A percentile compares a stretch with the other conserved stretches of the same genome.
Evolutionary conservation across 2,797 vertebrate genomes (phyloP).

Genomic region (Bradypodion ventrale): DNA sequence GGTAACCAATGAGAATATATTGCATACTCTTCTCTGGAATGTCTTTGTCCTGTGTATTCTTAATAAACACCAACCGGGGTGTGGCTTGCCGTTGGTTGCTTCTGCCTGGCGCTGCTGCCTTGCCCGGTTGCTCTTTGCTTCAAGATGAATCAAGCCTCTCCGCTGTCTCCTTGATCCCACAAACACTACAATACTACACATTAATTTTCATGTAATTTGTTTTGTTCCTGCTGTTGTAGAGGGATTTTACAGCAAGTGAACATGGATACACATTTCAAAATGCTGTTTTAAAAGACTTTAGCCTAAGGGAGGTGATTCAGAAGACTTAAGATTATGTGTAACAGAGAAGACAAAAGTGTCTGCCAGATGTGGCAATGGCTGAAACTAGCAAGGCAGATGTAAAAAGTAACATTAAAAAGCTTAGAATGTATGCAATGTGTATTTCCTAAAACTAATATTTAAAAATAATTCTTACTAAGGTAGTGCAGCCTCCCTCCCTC

Average conservation of each 20-base stretch:
- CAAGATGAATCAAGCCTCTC: no score
- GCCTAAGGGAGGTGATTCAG: background rate
- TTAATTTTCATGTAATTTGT: background rate
- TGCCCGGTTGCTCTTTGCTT: no score
- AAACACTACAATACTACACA: no score
- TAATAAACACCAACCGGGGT: no score
- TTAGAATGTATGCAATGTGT: background rate
- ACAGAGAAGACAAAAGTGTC: background rate
- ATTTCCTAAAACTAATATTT: background rate
- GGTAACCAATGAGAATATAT: no score
- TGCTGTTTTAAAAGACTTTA: conserved; percentile 1
- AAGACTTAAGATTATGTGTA: fast-evolving
- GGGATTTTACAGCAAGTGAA: background rate
- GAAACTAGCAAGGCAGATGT: background rate
- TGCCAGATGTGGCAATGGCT: background rate
- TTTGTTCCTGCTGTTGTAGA: background rate
- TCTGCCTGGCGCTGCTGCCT: no score
- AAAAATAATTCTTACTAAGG: background rate
- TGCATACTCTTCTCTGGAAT: no score
- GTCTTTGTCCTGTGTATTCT: no score
- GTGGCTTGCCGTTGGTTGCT: no score
- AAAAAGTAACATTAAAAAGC: background rate
- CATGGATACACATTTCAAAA: background rate
- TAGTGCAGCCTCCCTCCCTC: no score
- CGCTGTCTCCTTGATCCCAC: no score